Evolutionary conservation across 2,888 invertebrate species (phyloP), one percentile per base, ranked within the genome.

Genomic region (Aphidius colemani): DNA sequence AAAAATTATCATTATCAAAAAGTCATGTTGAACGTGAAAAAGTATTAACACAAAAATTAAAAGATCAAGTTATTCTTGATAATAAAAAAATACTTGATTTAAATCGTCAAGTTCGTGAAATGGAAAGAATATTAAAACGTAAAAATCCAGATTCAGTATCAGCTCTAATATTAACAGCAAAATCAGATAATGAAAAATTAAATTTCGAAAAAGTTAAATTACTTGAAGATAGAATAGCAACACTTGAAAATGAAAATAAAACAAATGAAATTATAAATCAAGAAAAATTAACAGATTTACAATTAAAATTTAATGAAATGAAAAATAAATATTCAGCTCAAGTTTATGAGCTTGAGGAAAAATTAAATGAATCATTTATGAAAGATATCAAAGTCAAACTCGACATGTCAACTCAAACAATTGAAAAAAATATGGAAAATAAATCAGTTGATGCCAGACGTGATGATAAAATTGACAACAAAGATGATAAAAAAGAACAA

Each of bases 91-190:
- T 92, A 67, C 87, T 90, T 76, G 93, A 93, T 83, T 81, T 93
- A 45, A 91, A 91, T 73, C 84, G 92, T 50, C 93, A 93, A 79
- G 90, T 92, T 9, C 90, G 90, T 71, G 93, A 93, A 83, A 92
- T 93, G 92, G 93, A 93, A 74, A 85, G 90, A 75, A 92, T 92
- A 71, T 84, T 93, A 39, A 89, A 88, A 76, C 85, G 92, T 63
- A 92, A 92, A 78, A 91, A 93, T 84, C 93, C 93, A 0, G 92
- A 93, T 82, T 92, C 92, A 0, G 91, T 93, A 0, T 92, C 92
- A 0, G 92, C 92, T 6, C 82, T 92, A 57, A 91, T 93, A 74
- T 61, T 82, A 7, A 77, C 82, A 0, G 78, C 81, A 3, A 82
- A 80, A 53, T 77, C 81, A 1, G 81, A 80, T 51, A 75, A 78